phyloP scores from a whole-genome alignment of 2,113 vertebrate genomes.

The Geococcyx californianus region DNA sequence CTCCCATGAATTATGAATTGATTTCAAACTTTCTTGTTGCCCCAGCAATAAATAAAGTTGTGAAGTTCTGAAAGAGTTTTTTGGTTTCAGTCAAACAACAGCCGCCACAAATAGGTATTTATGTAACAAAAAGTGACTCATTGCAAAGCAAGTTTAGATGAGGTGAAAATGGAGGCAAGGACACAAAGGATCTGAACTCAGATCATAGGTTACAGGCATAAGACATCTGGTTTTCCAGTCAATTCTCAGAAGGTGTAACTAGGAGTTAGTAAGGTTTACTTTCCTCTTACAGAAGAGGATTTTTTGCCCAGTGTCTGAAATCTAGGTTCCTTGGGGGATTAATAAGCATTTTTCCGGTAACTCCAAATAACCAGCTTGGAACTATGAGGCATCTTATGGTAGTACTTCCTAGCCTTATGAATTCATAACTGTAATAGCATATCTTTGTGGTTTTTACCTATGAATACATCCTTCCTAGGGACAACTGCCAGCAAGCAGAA shows the following conservation, averaged over 20 bases:
- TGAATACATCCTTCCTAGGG: background rate
- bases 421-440: background rate
- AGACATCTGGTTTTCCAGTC: conserved; percentile 1
- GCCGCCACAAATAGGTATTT: background rate
- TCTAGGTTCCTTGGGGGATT: background rate
- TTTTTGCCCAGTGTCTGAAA: background rate
- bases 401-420: background rate
- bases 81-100: background rate
- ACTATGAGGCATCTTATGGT: background rate
- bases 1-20: background rate
- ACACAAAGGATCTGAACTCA: background rate
- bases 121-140: background rate
- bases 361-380: background rate
- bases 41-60: background rate
- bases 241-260: background rate
- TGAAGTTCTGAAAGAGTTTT: background rate
- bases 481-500: background rate
- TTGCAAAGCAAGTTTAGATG: background rate
- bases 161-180: background rate
- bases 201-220: background rate
- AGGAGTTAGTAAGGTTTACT: conserved; percentile 13
- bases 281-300: background rate
- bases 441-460: background rate
- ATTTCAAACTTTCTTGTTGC: background rate
- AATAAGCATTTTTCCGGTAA: conserved; percentile 1